Evolutionary conservation across 2,113 vertebrate genomes (phyloP).

Genomic region (Hippocampus barbouri): DNA sequence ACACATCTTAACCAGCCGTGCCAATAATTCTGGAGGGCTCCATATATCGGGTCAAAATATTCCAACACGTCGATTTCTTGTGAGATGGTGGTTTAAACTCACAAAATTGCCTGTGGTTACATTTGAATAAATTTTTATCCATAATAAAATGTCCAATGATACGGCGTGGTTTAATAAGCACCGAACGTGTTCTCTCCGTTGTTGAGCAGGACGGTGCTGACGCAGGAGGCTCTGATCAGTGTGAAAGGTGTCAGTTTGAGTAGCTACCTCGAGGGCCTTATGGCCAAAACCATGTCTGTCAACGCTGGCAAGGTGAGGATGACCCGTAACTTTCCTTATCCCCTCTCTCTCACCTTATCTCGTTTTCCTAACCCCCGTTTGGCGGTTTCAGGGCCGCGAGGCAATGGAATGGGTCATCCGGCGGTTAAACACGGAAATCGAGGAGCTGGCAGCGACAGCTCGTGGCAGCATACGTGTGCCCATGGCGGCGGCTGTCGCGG

Average conservation of each 20-base stretch:
- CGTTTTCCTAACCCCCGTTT: not conserved
- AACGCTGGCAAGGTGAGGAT: slow-evolving; percentile 87
- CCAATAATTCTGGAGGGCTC: too few relatives aligned
- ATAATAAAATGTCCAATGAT: too few relatives aligned
- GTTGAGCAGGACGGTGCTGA: slow-evolving; percentile 82
- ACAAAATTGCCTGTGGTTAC: too few relatives aligned
- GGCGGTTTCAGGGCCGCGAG: slow-evolving; percentile 82
- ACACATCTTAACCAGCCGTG: too few relatives aligned
- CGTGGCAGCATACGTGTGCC: slow-evolving; percentile 82
- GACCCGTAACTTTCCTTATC: not conserved
- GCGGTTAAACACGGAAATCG: slow-evolving; percentile 87
- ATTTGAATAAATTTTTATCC: too few relatives aligned
- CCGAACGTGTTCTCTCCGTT: not conserved
- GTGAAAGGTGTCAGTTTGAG: slow-evolving; percentile 95
- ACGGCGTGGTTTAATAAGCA: too few relatives aligned
- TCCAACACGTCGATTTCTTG: too few relatives aligned
- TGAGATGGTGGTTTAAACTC: too few relatives aligned
- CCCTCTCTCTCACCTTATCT: not conserved
- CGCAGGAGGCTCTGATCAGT: slow-evolving; percentile 94
- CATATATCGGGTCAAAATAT: too few relatives aligned
- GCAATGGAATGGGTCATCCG: slow-evolving; percentile 98
- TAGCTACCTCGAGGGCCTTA: slow-evolving; percentile 92
- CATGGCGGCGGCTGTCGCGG: slow-evolving; percentile 85
- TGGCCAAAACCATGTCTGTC: slow-evolving; percentile 90
- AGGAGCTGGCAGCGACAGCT: slow-evolving; percentile 86